Base-by-base conservation (phyloP, 2,113 vertebrate species). In the Eleginops maclovinus region DNA sequence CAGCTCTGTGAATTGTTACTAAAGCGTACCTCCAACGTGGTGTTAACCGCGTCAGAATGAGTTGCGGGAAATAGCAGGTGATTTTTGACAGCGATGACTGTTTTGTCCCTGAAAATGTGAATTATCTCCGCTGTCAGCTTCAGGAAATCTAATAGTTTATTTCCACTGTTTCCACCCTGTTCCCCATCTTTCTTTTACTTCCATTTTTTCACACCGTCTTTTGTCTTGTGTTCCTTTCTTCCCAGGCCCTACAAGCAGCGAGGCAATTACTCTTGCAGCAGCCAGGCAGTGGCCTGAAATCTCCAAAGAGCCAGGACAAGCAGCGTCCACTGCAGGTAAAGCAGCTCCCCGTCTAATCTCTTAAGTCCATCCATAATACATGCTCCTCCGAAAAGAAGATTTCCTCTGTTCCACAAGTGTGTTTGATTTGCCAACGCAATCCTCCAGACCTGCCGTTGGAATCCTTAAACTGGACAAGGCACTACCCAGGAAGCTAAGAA, bases 211-310 rank as follows among this genome's bases (percentile, higher is more conserved):
- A 83, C 78, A 61, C 81, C 4, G 1, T 66, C 81, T 87, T 89
- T 81, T 90, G 75, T 89, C 69, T 86, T 89, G 68, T 88, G 72
- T 68, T 83, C 74, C 63, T 86, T 84, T 83, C 82, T 85, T 92
- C 93, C 41, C 93, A 99, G 98, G 98, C 98, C 90, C 95, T 99
- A 88, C 98, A 99, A 93, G 97, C 96, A 95, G 98, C 98, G 88
- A 97, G 98, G 90, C 98, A 99, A 95, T 96, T 99, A 96, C 96
- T 99, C 91, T 95, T 99, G 94, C 97, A 99, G 91, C 98, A 99
- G 94, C 97, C 99, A 95, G 97, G 97, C 95, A 96, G 96, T 96
- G 97, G 97, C 94, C 90, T 99, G 95, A 99, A 99, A 93, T 99
- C 98, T 96, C 98, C 98, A 94, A 99, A 99, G 95, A 96, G 94